A percentile compares a stretch with the other conserved stretches of the same genome.
Evolutionary conservation across 2,113 vertebrate species (phyloP).

Genomic region (Ceyx melanurus): DNA sequence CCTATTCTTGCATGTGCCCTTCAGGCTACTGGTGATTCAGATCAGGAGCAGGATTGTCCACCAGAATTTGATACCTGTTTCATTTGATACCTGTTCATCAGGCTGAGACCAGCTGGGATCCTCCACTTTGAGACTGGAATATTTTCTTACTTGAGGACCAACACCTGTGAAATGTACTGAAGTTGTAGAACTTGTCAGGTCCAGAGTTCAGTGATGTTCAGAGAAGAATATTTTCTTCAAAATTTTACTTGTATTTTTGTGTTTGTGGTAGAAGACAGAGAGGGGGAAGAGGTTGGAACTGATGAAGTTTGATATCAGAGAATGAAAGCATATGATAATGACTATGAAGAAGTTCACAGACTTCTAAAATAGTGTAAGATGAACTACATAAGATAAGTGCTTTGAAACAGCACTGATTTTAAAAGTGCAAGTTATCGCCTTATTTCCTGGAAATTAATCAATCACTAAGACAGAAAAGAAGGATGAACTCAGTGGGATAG

Average conservation of each 20-base stretch:
- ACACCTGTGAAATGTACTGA: neutral
- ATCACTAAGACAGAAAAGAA: neutral
- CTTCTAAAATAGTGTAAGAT: neutral
- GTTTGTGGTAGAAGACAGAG: neutral
- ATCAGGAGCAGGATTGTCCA: neutral
- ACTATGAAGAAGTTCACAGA: neutral
- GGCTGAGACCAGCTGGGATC: neutral
- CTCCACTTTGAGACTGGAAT: neutral
- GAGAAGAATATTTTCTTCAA: neutral
- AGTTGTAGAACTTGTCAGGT: neutral
- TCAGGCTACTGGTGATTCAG: neutral
- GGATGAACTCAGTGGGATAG: neutral
- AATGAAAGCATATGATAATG: neutral
- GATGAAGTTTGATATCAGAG: neutral
- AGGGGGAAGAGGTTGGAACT: neutral
- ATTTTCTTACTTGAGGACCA: neutral
- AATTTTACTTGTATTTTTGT: neutral
- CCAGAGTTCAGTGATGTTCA: neutral
- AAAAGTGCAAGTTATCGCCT: neutral
- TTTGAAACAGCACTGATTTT: neutral
- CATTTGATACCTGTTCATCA: neutral
- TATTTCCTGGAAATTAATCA: neutral
- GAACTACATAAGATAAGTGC: neutral
- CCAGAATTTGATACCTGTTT: neutral
- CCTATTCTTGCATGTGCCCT: neutral